phyloP scores from a whole-genome alignment of 2,113 vertebrate species.

The Lophius piscatorius region DNA sequence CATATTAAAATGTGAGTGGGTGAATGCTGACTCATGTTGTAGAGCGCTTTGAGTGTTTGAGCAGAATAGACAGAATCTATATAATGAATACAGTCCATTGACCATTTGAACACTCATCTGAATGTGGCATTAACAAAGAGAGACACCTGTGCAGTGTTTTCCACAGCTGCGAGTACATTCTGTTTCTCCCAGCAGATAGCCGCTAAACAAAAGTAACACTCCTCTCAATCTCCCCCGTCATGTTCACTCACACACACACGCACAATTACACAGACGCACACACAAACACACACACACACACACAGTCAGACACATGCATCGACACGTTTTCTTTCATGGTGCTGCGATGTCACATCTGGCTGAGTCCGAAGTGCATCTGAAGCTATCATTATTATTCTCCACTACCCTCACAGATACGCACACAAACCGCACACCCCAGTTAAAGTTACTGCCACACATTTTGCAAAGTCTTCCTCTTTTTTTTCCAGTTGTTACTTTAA shows the following conservation, averaged over 20 bases:
- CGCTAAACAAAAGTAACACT: slow-evolving; percentile 12
- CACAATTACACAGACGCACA: too few relatives aligned
- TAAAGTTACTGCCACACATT: too few relatives aligned
- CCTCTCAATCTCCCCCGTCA: slow-evolving; percentile 5
- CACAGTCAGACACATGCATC: too few relatives aligned
- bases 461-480: too few relatives aligned
- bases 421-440: slow-evolving; percentile 23
- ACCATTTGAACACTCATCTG: too few relatives aligned
- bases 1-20: too few relatives aligned
- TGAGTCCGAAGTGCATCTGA: slow-evolving; percentile 62
- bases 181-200: slow-evolving; percentile 47
- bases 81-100: too few relatives aligned
- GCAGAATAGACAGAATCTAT: too few relatives aligned
- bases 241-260: slow-evolving; percentile 1
- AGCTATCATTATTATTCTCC: slow-evolving; percentile 53
- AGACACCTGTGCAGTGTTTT: slow-evolving; percentile 53
- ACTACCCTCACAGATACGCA: slow-evolving; percentile 8
- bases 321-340: slow-evolving; percentile 35
- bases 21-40: too few relatives aligned
- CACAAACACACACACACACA: too few relatives aligned
- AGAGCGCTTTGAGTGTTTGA: too few relatives aligned
- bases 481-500: too few relatives aligned
- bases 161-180: slow-evolving; percentile 53
- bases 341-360: slow-evolving; percentile 60
- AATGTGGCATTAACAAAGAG: slow-evolving; percentile 24